Evolutionary conservation across 2,888 invertebrate species (phyloP).

Genomic region (Nymphalis urticae): DNA sequence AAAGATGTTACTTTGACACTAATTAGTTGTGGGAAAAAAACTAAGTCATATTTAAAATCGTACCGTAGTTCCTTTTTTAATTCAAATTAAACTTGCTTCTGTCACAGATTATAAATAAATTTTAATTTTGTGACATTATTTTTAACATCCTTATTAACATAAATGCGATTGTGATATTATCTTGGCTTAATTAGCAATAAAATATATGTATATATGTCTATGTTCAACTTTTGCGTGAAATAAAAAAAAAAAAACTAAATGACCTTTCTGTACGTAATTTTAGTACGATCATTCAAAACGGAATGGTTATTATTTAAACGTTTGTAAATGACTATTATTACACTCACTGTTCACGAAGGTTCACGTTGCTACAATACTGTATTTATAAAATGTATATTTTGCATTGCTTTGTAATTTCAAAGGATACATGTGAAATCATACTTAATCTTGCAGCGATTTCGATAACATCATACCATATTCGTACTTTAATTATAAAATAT

Average conservation of each 20-base stretch:
- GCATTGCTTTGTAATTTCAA: conserved; percentile 2
- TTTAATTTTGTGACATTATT: no score
- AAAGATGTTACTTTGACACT: background rate
- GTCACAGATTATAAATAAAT: no score
- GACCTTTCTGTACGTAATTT: background rate
- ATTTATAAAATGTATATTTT: background rate
- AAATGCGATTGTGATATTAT: no score
- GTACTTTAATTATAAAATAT: conserved; percentile 43
- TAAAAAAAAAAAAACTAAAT: no score
- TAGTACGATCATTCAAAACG: background rate
- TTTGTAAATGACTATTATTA: conserved; percentile 8
- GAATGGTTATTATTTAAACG: conserved; percentile 1
- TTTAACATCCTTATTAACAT: no score
- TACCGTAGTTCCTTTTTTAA: no score
- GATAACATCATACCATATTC: conserved; percentile 32
- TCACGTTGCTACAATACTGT: background rate
- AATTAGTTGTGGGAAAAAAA: background rate
- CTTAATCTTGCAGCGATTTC: conserved; percentile 16
- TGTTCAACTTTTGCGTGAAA: no score
- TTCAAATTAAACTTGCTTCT: no score
- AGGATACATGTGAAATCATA: conserved; percentile 18
- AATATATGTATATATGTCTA: no score
- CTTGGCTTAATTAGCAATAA: no score
- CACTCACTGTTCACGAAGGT: conserved; percentile 3
- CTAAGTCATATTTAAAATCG: no score